phyloP scores from a whole-genome alignment of 2,797 vertebrate species.

The Tangara arthus region DNA sequence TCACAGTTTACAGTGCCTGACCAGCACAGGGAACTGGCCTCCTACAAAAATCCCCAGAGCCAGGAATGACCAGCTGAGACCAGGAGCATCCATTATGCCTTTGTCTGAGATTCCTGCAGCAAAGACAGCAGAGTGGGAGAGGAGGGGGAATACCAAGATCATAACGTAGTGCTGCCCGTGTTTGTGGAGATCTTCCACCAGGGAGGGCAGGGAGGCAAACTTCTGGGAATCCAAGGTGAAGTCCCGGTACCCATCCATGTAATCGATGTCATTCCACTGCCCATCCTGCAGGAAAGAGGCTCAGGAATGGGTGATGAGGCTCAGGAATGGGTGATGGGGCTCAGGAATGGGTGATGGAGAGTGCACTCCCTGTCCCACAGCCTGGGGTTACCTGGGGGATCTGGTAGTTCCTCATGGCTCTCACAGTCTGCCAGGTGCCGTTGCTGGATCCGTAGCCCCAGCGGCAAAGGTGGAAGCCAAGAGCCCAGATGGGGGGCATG shows the following conservation, averaged over 20 bases:
- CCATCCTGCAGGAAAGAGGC: constrained; percentile 74
- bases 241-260: constrained; percentile 84
- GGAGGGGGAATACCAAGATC: constrained; percentile 80
- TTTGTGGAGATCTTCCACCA: constrained; percentile 85
- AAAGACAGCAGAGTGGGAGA: neutral
- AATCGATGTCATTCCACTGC: constrained; percentile 93
- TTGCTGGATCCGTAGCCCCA: constrained; percentile 87
- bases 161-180: constrained; percentile 86
- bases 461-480: constrained; percentile 90
- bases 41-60: neutral
- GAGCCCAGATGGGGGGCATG: constrained; percentile 87
- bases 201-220: constrained; percentile 81
- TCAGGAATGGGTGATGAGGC: neutral
- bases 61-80: neutral
- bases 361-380: neutral
- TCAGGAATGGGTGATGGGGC: neutral
- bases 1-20: neutral
- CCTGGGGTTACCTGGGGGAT: constrained; percentile 83
- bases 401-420: constrained; percentile 81
- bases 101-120: neutral
- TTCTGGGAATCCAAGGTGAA: constrained; percentile 79
- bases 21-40: neutral
- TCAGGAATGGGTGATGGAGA: neutral
- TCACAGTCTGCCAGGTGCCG: constrained; percentile 81
- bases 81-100: rapidly evolving